A percentile compares a stretch with the other conserved stretches of the same genome.
These are phyloP conservation scores for Apostichopus parvimensis DNA, from an alignment of 35 echinoderm and acorn worm genomes.

Conservation along the genomic window DNA sequence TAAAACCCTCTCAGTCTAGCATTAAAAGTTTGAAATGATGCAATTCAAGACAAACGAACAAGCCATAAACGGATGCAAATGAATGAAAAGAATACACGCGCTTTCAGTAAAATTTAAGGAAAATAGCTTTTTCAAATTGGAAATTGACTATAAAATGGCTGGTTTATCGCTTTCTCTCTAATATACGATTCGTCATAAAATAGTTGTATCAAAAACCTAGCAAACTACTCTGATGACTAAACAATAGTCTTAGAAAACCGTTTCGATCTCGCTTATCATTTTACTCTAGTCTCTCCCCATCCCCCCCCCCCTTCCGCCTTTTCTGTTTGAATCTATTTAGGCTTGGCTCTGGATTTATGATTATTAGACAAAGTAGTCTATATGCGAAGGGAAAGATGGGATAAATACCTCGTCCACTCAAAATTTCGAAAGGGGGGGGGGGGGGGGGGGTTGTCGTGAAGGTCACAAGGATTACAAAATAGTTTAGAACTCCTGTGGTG, in stretches of 20 bases:
- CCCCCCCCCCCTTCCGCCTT: neutral
- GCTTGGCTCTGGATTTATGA: no score
- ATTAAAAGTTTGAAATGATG: conserved; percentile 37
- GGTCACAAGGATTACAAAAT: no score
- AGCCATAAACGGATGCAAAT: conserved; percentile 43
- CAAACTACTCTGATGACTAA: neutral
- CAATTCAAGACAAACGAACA: conserved; percentile 53
- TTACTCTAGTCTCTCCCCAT: neutral
- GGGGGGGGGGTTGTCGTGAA: no score
- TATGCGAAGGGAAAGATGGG: no score
- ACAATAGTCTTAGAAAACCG: neutral
- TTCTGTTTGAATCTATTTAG: neutral
- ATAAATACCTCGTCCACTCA: no score
- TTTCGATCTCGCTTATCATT: neutral
- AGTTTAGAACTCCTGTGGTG: no score
- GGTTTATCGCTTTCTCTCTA: conserved; percentile 11
- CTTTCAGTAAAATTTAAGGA: conserved; percentile 24
- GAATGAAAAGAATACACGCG: neutral
- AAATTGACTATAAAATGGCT: conserved; percentile 33
- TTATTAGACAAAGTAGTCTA: no score
- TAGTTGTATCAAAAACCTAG: neutral
- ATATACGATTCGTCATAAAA: conserved; percentile 28
- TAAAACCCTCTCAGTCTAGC: conserved; percentile 11
- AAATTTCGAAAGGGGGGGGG: no score
- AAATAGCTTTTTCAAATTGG: conserved; percentile 41